phyloP scores from a whole-genome alignment of 2,888 invertebrate genomes.

The Polylopha cassiicola region DNA sequence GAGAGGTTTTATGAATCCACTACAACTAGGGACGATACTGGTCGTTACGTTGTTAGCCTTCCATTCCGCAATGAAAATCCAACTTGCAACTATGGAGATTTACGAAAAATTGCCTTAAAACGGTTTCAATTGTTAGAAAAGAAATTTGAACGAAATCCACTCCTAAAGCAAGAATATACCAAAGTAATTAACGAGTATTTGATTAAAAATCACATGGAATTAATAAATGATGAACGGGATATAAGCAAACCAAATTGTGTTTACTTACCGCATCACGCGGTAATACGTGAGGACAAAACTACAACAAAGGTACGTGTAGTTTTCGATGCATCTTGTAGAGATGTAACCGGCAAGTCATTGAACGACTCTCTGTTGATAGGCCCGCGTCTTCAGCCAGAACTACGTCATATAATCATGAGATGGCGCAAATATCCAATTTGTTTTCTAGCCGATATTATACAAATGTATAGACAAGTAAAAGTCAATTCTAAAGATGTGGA shows the following conservation, averaged over 20 bases:
- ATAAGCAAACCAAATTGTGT: constrained; percentile 14
- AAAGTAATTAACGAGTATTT: constrained; percentile 28
- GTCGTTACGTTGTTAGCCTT: constrained; percentile 9
- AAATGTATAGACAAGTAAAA: constrained; percentile 31
- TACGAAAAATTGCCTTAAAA: constrained; percentile 19
- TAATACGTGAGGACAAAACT: constrained; percentile 25
- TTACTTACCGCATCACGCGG: constrained; percentile 35
- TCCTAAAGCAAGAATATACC: constrained; percentile 23
- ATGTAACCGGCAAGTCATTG: constrained; percentile 22
- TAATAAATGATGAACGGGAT: constrained; percentile 3
- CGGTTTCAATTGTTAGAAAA: constrained; percentile 24
- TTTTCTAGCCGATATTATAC: constrained; percentile 26
- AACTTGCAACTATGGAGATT: constrained; percentile 16
- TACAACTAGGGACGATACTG: not conserved
- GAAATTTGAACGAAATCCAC: constrained; percentile 18
- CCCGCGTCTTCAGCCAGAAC: constrained; percentile 29
- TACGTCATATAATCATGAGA: constrained; percentile 29
- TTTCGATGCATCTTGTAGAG: constrained; percentile 24
- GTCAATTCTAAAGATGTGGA: constrained; percentile 18
- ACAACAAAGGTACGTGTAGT: constrained; percentile 28
- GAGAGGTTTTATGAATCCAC: constrained; percentile 16
- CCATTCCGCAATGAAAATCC: constrained; percentile 17
- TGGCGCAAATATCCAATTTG: constrained; percentile 25
- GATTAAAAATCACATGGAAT: constrained; percentile 24
- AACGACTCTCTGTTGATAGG: constrained; percentile 29